Base-by-base conservation (phyloP, 2,888 invertebrate genomes). In the Trichopria drosophilae region DNA sequence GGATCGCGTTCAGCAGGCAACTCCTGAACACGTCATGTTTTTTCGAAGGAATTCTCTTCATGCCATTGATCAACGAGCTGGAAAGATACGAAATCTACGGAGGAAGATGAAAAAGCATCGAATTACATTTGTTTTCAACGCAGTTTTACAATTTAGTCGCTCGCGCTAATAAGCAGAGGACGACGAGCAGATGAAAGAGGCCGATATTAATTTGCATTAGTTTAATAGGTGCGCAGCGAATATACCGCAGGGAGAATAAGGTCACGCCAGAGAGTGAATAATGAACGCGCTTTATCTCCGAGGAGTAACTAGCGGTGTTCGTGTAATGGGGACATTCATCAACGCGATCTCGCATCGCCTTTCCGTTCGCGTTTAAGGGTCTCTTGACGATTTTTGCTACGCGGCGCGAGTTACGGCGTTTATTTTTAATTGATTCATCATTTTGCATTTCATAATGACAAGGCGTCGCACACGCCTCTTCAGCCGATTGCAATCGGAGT, bases 321-420 rank as follows among this genome's bases (percentile, higher is more conserved):
- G 71, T 71, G 72, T 72, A 72, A 73, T 72, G 72, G 71, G 66
- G 65, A 68, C 72, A 72, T 72, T 73, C 72, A 72, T 73, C 72
- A 72, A 67, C 69, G 66, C 67, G 68, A 68, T 71, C 72, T 67
- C 63, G 58, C 67, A 66, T 68, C 69, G 66, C 66, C 67, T 68
- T 66, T 63, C 64, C 68, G 61, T 70, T 69, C 68, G 65, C 63
- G 65, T 65, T 69, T 67, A 63, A 63, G 65, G 68, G 67, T 64
- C 67, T 63, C 68, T 63, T 62, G 68, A 68, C 66, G 67, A 69
- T 67, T 69, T 61, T 62, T 63, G 57, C 59, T 31, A n/a, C 34
- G 29, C 10, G 10, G 6, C 24, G 10, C 10, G 10, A 9, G 10
- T 24, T 24, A 24, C 10, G 10, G 10, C 7, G 10, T 24, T 24